phyloP scores from a whole-genome alignment of 1,140 invertebrate genomes.

The Drosophila lacteicornis region DNA sequence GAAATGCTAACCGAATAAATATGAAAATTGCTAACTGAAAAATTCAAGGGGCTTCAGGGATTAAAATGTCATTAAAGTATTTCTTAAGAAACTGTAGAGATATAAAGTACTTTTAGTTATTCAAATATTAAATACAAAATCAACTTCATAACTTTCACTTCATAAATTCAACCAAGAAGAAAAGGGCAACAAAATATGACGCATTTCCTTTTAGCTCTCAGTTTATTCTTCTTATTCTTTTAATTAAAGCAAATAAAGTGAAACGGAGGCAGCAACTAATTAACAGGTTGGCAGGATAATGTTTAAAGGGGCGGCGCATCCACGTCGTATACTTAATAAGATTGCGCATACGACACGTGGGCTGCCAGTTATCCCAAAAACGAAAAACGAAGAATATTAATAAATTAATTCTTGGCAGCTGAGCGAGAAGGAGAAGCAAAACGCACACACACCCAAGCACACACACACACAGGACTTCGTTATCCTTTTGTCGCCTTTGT shows the following conservation, averaged over 20 bases:
- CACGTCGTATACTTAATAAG: constrained; percentile 42
- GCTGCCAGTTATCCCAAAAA: constrained; percentile 8
- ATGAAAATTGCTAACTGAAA: constrained; percentile 20
- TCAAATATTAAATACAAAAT: background rate
- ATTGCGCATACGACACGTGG: constrained; percentile 49
- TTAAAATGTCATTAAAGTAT: background rate
- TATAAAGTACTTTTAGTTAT: background rate
- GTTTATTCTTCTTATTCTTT: background rate
- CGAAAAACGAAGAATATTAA: constrained; percentile 56
- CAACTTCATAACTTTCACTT: background rate
- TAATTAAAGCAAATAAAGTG: constrained; percentile 18
- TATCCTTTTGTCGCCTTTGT: constrained; percentile 60
- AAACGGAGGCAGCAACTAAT: constrained; percentile 23
- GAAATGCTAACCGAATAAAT: constrained; percentile 33
- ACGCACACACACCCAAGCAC: constrained; percentile 10
- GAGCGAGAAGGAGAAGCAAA: constrained; percentile 23
- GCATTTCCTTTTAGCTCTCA: background rate
- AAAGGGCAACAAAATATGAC: background rate
- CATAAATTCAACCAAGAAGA: background rate
- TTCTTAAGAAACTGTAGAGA: background rate
- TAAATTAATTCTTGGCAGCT: constrained; percentile 74
- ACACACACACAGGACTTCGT: constrained; percentile 5
- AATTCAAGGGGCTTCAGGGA: constrained; percentile 6
- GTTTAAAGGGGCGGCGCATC: constrained; percentile 2
- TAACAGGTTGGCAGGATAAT: constrained; percentile 36